Base-by-base conservation (phyloP, 2,797 vertebrate species). In the Hybognathus amarus region DNA sequence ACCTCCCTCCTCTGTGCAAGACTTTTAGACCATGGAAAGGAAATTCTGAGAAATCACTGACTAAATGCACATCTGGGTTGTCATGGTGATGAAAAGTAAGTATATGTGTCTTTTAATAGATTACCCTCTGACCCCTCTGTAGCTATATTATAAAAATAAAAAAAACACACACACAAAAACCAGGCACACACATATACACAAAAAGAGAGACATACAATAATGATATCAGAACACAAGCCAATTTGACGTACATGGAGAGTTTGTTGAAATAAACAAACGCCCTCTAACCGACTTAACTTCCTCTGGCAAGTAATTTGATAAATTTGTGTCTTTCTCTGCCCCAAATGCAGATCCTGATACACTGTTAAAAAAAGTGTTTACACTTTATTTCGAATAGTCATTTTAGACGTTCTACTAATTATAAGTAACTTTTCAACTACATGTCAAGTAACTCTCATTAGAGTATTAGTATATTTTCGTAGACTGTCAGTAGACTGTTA, bases 31-130 rank as follows among this genome's bases (percentile, higher is more conserved):
- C 82, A 50, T 84, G 54, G 36, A 86, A 52, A 47, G 22, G 78
- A 83, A 80, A 64, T 79, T 85, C 64, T 87, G 82, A 85, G 54
- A 74, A 36, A 85, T 76, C 75, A 82, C 42, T 74, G 70, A 81
- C 82, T 71, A 74, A 85, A 85, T 27, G 33, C 24, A 68, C 71
- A 61, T 82, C 20, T 63, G n/a, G 61, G 59, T 64, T 77, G 77
- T 80, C 67, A 73, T 73, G 74, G 56, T 45, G 71, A 82, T 69
- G 30, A 63, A n/a, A 22, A 54, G 52, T 54, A 22, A 22, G 24
- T 45, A 27, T 76, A 40, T 12, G 24, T 64, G 4, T 36, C 36
- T 63, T 63, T 63, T 2, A n/a, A n/a, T n/a, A 83, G n/a, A 24
- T 76, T 54, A 75, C n/a, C 30, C 59, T 27, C 24, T 85, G 73